These are phyloP conservation scores for Empis stercorea DNA, from an alignment of 2,888 invertebrate species.

Conservation along the genomic window DNA sequence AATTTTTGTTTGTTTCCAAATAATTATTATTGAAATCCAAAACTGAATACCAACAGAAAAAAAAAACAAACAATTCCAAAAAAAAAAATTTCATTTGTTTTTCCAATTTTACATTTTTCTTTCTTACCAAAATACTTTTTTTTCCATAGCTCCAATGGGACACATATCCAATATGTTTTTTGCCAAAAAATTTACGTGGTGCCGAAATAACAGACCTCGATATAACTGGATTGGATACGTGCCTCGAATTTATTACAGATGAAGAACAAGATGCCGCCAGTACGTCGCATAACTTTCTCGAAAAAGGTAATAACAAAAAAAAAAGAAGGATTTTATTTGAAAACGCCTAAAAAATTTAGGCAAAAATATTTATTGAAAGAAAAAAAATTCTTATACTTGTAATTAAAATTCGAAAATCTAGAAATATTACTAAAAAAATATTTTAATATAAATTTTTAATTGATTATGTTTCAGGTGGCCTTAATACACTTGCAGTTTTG, in stretches of 20 bases:
- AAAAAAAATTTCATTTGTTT: background rate
- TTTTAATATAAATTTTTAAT: background rate
- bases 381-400: background rate
- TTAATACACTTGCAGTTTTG: constrained; percentile 35
- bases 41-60: no score
- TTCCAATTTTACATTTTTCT: background rate
- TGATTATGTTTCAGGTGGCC: constrained; percentile 38
- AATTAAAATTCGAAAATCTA: background rate
- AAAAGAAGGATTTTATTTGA: constrained; percentile 10
- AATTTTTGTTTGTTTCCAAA: no score
- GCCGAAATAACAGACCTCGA: constrained; percentile 35
- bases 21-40: no score
- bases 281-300: constrained; percentile 41
- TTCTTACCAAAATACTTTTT: background rate
- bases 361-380: background rate
- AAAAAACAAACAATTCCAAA: no score
- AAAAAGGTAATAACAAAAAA: constrained; percentile 34
- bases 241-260: constrained; percentile 36
- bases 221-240: constrained; percentile 30
- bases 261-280: constrained; percentile 40
- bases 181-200: constrained; percentile 34
- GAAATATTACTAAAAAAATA: no score
- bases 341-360: background rate
- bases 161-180: constrained; percentile 35
- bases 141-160: constrained; percentile 31